Conservation (phyloP, 1,140 invertebrate species). For the Nebria ingens region DNA sequence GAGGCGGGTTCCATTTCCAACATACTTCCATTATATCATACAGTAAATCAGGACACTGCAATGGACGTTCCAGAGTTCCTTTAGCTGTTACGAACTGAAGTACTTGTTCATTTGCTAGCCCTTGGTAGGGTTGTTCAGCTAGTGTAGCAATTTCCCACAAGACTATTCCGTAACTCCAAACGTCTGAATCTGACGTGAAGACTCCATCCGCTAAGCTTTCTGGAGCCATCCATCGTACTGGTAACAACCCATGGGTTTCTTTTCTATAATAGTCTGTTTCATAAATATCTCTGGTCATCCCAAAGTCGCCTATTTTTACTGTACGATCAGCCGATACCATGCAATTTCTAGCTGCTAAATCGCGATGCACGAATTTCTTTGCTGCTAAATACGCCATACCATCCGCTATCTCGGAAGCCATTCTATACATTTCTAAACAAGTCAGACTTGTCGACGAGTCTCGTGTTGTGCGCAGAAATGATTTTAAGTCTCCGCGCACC, state of each 20-base stretch:
- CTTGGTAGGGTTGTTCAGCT: slow-evolving; percentile 70
- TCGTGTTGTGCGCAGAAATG: slow-evolving; percentile 43
- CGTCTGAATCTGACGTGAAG: slow-evolving; percentile 61
- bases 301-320: slow-evolving; percentile 65
- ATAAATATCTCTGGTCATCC: slow-evolving; percentile 63
- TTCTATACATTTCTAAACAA: slow-evolving; percentile 38
- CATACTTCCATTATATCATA: slow-evolving; percentile 38
- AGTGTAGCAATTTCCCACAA: slow-evolving; percentile 68
- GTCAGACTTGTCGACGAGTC: slow-evolving; percentile 27
- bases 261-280: slow-evolving; percentile 66
- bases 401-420: slow-evolving; percentile 70
- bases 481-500: slow-evolving; percentile 60
- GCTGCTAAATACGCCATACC: slow-evolving; percentile 67
- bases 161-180: slow-evolving; percentile 67
- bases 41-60: slow-evolving; percentile 35
- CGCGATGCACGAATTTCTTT: slow-evolving; percentile 64
- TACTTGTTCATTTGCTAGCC: slow-evolving; percentile 49
- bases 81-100: slow-evolving; percentile 55
- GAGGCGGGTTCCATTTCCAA: slow-evolving; percentile 37
- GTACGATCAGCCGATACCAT: slow-evolving; percentile 58
- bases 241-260: slow-evolving; percentile 49
- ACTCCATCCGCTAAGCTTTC: slow-evolving; percentile 63
- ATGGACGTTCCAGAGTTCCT: slow-evolving; percentile 50
- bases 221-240: slow-evolving; percentile 73
- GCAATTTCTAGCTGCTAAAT: slow-evolving; percentile 70